A percentile compares a stretch with the other conserved stretches of the same genome.
These are phyloP conservation scores for Stenchaetothrips biformis DNA, from an alignment of 2,888 invertebrate genomes.

Conservation along the genomic window DNA sequence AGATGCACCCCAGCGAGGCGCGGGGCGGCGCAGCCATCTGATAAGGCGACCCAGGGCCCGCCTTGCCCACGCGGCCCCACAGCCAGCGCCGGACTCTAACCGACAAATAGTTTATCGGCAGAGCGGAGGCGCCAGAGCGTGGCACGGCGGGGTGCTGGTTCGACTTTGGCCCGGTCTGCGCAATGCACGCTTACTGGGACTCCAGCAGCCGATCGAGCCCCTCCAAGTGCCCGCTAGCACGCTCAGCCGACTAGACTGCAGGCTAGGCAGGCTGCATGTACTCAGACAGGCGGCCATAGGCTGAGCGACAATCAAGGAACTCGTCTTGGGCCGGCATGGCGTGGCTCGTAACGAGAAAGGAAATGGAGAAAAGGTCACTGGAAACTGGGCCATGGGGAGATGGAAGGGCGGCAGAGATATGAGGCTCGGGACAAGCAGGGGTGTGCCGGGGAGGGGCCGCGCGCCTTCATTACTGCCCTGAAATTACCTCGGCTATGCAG, in stretches of 20 bases:
- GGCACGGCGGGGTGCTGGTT: too few relatives aligned
- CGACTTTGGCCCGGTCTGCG: too few relatives aligned
- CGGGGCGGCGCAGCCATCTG: background rate
- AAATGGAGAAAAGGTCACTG: background rate
- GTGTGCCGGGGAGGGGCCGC: background rate
- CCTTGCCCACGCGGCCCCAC: background rate
- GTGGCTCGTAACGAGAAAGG: background rate
- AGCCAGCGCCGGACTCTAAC: background rate
- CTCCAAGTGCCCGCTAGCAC: too few relatives aligned
- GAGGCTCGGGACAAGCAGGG: background rate
- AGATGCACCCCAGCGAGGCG: background rate
- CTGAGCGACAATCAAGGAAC: background rate
- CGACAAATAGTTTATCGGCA: slow-evolving; percentile 18
- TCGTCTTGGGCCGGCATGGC: background rate
- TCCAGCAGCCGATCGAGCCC: too few relatives aligned
- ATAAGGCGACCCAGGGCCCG: background rate
- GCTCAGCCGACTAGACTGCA: too few relatives aligned
- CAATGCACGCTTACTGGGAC: too few relatives aligned
- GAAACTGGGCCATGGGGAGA: background rate
- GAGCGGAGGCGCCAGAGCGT: background rate
- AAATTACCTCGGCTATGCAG: background rate
- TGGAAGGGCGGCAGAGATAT: background rate
- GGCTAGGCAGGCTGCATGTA: too few relatives aligned
- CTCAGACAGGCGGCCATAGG: too few relatives aligned
- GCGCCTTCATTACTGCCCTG: slow-evolving; percentile 9